A percentile compares a stretch with the other conserved stretches of the same genome.
These are phyloP conservation scores for Philereme transversata DNA, from an alignment of 2,888 invertebrate genomes.

Conservation along the genomic window DNA sequence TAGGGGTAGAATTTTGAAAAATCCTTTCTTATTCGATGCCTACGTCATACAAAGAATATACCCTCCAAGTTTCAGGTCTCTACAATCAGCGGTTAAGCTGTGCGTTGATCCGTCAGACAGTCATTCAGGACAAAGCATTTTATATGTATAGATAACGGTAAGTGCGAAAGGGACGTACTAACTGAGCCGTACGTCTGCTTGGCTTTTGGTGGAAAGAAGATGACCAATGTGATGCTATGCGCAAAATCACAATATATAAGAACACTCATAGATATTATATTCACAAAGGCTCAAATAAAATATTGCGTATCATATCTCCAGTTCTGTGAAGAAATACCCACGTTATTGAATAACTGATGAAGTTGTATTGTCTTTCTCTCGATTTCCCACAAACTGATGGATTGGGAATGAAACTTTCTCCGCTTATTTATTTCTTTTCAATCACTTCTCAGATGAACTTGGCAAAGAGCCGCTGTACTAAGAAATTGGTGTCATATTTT, in stretches of 20 bases:
- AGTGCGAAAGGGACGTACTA: too few relatives aligned
- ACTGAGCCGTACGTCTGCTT: too few relatives aligned
- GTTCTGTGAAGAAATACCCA: conserved; percentile 23
- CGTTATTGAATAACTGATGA: conserved; percentile 45
- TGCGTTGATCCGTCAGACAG: too few relatives aligned
- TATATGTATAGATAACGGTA: too few relatives aligned
- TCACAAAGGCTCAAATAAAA: conserved; percentile 11
- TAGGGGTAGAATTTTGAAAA: too few relatives aligned
- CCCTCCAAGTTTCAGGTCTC: too few relatives aligned
- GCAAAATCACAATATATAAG: not conserved
- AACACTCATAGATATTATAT: not conserved
- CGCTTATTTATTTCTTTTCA: conserved; percentile 60
- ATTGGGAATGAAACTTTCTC: conserved; percentile 53
- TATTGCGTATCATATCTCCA: conserved; percentile 24
- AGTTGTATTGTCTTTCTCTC: conserved; percentile 48
- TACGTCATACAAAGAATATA: too few relatives aligned
- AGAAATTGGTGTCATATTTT: conserved; percentile 26
- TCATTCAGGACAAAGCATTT: too few relatives aligned
- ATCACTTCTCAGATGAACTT: conserved; percentile 44
- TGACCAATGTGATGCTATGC: too few relatives aligned
- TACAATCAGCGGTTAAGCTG: too few relatives aligned
- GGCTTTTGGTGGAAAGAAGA: too few relatives aligned
- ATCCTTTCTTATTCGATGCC: too few relatives aligned
- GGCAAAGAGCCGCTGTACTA: conserved; percentile 29
- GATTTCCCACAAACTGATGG: conserved; percentile 53